Evolutionary conservation across 2,888 invertebrate genomes (phyloP).

Genomic region (Temnothorax unifasciatus): DNA sequence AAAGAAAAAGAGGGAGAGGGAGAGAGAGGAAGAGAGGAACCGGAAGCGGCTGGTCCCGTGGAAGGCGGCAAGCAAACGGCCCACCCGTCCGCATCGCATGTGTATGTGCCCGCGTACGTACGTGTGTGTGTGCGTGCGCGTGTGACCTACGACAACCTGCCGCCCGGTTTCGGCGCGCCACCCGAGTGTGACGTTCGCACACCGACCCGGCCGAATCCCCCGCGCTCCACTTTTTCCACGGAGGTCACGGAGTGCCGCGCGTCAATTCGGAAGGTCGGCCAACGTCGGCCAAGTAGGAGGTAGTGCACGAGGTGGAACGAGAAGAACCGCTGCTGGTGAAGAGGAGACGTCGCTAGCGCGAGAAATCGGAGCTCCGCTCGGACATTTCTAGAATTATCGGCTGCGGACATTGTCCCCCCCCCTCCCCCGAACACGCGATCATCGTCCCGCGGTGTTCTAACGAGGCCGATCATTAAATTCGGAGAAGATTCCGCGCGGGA

Average conservation of each 20-base stretch:
- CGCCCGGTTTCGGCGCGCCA: slow-evolving; percentile 43
- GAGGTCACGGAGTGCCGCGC: slow-evolving; percentile 53
- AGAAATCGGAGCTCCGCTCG: slow-evolving; percentile 47
- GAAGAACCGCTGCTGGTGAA: neutral
- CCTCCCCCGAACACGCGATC: slow-evolving; percentile 30
- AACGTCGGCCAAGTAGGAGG: slow-evolving; percentile 45
- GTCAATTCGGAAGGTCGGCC: slow-evolving; percentile 48
- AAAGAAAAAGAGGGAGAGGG: slow-evolving; percentile 29
- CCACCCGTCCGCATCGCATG: neutral
- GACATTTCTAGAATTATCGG: slow-evolving; percentile 60
- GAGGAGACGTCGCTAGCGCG: slow-evolving; percentile 3
- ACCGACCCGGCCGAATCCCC: slow-evolving; percentile 53
- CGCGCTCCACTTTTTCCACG: slow-evolving; percentile 51
- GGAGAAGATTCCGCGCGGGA: slow-evolving; percentile 14
- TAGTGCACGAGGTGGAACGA: slow-evolving; percentile 9
- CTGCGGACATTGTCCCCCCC: slow-evolving; percentile 58
- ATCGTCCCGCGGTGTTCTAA: slow-evolving; percentile 44
- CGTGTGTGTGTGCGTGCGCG: neutral
- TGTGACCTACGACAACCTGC: slow-evolving; percentile 74
- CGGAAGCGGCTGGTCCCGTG: slow-evolving; percentile 69
- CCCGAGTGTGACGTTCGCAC: slow-evolving; percentile 52
- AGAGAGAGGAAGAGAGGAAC: slow-evolving; percentile 49
- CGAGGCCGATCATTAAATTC: slow-evolving; percentile 47
- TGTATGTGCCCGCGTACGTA: neutral
- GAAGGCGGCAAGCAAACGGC: slow-evolving; percentile 28